Conservation (phyloP, 2,888 invertebrate genomes). For the Yponomeuta malinellus region DNA sequence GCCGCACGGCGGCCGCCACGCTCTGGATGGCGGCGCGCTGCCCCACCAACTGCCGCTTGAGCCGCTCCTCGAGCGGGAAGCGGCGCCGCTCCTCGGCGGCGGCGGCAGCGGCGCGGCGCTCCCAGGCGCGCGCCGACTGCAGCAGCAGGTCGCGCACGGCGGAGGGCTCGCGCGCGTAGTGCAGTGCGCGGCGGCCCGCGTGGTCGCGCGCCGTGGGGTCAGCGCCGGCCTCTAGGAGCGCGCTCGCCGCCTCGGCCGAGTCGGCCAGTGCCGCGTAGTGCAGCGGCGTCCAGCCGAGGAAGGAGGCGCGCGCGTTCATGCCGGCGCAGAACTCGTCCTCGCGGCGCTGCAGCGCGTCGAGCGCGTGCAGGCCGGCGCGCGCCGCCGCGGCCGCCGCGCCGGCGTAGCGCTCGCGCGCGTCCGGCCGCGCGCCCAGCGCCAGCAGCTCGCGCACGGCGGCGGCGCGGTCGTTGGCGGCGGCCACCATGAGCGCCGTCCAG, state of each 20-base stretch:
- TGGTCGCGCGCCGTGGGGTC: conserved; percentile 85
- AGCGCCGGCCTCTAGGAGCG: conserved; percentile 83
- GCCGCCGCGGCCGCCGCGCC: conserved; percentile 80
- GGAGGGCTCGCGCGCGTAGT: conserved; percentile 81
- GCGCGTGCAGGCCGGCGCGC: conserved; percentile 80
- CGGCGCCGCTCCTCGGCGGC: conserved; percentile 87
- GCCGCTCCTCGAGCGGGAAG: conserved; percentile 88
- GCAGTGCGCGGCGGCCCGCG: conserved; percentile 83
- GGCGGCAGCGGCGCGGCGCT: conserved; percentile 72
- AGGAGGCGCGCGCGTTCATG: conserved; percentile 83
- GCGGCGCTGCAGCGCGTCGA: conserved; percentile 81
- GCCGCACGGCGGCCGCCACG: conserved; percentile 88
- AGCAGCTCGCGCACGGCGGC: conserved; percentile 78
- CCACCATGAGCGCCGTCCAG: conserved; percentile 91
- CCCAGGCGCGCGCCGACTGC: conserved; percentile 66
- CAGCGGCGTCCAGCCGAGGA: conserved; percentile 89
- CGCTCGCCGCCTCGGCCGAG: conserved; percentile 80
- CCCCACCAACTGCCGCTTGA: conserved; percentile 89
- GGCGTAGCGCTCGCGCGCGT: conserved; percentile 84
- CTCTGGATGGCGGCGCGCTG: conserved; percentile 88
- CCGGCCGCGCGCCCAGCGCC: conserved; percentile 86
- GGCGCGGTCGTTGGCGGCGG: conserved; percentile 84
- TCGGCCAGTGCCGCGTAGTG: conserved; percentile 92
- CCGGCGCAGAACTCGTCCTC: conserved; percentile 89
- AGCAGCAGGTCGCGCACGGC: conserved; percentile 78